These are phyloP conservation scores for Alligator mississippiensis DNA, from an alignment of 2,113 vertebrate species.

Conservation along the genomic window DNA sequence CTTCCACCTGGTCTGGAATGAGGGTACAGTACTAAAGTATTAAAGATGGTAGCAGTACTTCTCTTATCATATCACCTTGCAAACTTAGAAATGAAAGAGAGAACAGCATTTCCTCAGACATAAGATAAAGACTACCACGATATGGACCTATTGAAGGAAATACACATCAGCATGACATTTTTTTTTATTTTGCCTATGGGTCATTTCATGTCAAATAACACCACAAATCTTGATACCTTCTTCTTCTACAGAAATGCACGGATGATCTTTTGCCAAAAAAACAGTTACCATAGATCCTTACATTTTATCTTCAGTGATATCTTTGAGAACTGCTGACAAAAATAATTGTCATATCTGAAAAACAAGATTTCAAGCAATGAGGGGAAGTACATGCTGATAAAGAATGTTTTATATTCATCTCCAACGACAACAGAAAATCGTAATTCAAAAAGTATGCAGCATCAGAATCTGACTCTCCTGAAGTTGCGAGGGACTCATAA, in stretches of 20 bases:
- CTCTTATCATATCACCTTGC: neutral
- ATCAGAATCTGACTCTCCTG: neutral
- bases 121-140: neutral
- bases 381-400: neutral
- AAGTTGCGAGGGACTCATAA: neutral
- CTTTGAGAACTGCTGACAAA: neutral
- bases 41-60: too few species aligned
- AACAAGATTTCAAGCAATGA: neutral
- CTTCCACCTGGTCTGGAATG: too few species aligned
- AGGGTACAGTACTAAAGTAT: too few species aligned
- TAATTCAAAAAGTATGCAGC: too few species aligned
- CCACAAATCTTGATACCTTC: neutral
- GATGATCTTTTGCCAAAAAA: neutral
- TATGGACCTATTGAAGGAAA: neutral
- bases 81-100: neutral
- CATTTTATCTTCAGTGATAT: neutral
- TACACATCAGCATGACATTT: neutral
- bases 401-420: neutral
- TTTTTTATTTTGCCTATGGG: neutral
- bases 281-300: neutral
- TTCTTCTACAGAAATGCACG: neutral
- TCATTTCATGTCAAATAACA: neutral
- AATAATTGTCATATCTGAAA: neutral
- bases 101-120: neutral
- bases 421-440: neutral